A percentile compares a stretch with the other conserved stretches of the same genome.
Conservation (phyloP, 30 jellyfish, hydroid and myxozoan species). For the Pseudorhiza aurosa region DNA sequence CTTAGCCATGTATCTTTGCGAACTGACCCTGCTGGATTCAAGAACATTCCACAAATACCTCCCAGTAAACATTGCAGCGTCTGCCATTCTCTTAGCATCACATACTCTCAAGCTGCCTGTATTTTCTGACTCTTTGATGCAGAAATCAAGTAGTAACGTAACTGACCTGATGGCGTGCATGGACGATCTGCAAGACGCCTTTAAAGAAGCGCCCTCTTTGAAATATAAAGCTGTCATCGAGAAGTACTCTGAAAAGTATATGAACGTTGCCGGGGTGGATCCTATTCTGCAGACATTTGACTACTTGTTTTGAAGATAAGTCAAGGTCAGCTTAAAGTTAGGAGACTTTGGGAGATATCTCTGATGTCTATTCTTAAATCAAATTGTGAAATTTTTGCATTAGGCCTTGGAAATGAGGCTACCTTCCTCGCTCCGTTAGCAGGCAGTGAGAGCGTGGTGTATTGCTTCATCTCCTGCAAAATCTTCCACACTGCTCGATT, state of each 20-base stretch:
- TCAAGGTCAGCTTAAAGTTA: too few species aligned
- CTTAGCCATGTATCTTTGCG: slow-evolving; percentile 58
- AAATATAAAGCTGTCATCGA: slow-evolving; percentile 61
- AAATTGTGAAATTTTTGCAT: too few species aligned
- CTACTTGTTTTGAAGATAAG: neutral
- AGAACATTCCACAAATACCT: slow-evolving; percentile 44
- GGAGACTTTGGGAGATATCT: too few species aligned
- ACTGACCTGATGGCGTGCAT: slow-evolving; percentile 62
- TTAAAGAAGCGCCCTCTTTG: slow-evolving; percentile 44
- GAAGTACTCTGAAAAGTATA: slow-evolving; percentile 74
- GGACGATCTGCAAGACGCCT: slow-evolving; percentile 54
- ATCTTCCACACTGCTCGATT: too few species aligned
- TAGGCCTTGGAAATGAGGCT: too few species aligned
- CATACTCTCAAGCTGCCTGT: slow-evolving; percentile 35
- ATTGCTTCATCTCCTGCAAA: too few species aligned
- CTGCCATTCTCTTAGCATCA: slow-evolving; percentile 49
- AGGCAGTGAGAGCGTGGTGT: too few species aligned
- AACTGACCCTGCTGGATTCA: slow-evolving; percentile 51
- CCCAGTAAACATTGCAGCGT: slow-evolving; percentile 66
- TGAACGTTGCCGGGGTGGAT: slow-evolving; percentile 10
- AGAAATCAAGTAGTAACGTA: slow-evolving; percentile 40
- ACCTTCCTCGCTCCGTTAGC: too few species aligned
- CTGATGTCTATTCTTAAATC: too few species aligned
- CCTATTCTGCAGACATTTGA: slow-evolving; percentile 3
- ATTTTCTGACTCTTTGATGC: slow-evolving; percentile 16